Evolutionary conservation across 37 sponge, comb jelly and placozoan genomes (phyloP).

Genomic region (Chondrilla cf. caribensis): DNA sequence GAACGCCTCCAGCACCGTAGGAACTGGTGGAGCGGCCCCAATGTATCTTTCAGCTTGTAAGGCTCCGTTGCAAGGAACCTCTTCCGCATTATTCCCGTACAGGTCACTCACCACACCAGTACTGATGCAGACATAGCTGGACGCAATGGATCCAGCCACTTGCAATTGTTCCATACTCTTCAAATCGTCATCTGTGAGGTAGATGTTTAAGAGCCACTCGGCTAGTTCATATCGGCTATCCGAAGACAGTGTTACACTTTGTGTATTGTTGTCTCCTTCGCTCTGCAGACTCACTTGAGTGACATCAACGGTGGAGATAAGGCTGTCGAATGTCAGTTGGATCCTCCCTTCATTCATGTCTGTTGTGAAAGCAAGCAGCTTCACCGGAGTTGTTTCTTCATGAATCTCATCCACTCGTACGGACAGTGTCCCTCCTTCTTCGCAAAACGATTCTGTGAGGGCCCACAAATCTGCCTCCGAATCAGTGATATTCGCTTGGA

Average conservation of each 20-base stretch:
- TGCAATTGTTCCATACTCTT: neutral
- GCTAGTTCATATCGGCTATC: neutral
- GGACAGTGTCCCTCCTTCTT: neutral
- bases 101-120: neutral
- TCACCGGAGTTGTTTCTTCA: neutral
- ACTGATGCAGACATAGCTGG: neutral
- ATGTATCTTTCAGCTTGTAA: neutral
- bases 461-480: neutral
- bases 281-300: neutral
- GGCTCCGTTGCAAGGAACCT: neutral
- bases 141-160: neutral
- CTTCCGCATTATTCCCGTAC: neutral
- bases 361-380: neutral
- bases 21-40: neutral
- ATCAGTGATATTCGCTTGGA: neutral
- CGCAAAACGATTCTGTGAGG: neutral
- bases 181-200: neutral
- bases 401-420: neutral
- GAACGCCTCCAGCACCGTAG: neutral
- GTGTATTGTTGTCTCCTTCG: neutral
- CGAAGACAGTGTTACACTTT: neutral
- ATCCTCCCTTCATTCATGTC: neutral
- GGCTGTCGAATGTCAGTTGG: constrained; percentile 4
- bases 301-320: neutral
- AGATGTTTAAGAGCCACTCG: neutral